phyloP scores from a whole-genome alignment of 2,797 vertebrate genomes.

The Luscinia megarhynchos region DNA sequence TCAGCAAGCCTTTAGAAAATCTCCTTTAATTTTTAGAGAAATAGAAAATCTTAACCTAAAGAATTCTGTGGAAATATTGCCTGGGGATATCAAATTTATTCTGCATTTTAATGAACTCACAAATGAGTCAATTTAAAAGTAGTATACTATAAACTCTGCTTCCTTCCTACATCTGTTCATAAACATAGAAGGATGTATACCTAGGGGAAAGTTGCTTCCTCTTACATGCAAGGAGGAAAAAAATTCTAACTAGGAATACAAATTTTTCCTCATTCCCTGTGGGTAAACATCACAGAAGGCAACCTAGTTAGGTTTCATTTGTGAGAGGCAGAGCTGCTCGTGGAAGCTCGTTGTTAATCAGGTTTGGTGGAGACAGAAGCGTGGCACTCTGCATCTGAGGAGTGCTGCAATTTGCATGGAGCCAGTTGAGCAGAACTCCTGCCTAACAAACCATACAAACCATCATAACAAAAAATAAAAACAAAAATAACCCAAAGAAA shows the following conservation, averaged over 20 bases:
- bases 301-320: constrained; percentile 30
- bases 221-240: neutral
- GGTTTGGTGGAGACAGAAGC: constrained; percentile 4
- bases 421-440: neutral
- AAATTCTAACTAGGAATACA: neutral
- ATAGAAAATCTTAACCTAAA: constrained; percentile 35
- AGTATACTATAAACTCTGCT: constrained; percentile 45
- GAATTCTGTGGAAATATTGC: constrained; percentile 44
- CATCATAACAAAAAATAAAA: neutral
- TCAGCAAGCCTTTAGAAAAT: constrained; percentile 14
- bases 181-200: constrained; percentile 36
- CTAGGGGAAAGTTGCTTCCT: constrained; percentile 17
- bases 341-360: constrained; percentile 32
- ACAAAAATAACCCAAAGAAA: neutral
- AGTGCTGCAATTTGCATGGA: neutral
- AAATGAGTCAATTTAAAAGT: constrained; percentile 67
- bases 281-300: constrained; percentile 31
- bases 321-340: constrained; percentile 2
- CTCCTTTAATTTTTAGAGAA: constrained; percentile 15
- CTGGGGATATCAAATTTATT: constrained; percentile 52
- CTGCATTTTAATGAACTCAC: constrained; percentile 68
- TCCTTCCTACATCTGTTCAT: constrained; percentile 60
- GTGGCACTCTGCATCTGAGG: neutral
- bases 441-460: constrained; percentile 35
- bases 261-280: neutral